Conservation (phyloP, 2,797 vertebrate genomes). For the Meriones psammophilus region DNA sequence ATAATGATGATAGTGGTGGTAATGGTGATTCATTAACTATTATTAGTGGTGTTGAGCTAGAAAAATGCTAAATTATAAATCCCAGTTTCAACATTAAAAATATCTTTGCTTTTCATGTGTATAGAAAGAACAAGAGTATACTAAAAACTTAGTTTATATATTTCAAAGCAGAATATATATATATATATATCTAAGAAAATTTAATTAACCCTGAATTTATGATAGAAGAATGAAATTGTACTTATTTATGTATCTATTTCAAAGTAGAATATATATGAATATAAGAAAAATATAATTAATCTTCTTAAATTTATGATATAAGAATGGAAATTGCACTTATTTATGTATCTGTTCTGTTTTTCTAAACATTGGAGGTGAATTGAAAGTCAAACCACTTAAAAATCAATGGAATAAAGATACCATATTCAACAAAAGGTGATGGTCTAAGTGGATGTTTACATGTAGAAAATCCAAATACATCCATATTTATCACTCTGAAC, state of each 20-base stretch:
- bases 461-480: no score
- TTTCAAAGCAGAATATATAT: background rate
- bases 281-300: no score
- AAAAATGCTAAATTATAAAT: background rate
- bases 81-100: background rate
- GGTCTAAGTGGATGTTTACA: no score
- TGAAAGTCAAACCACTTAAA: background rate
- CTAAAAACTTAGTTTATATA: background rate
- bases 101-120: background rate
- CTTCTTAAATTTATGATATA: no score
- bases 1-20: background rate
- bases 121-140: background rate
- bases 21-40: background rate
- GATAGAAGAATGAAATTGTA: background rate
- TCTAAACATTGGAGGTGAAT: background rate
- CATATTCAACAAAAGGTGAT: no score
- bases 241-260: background rate
- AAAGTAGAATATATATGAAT: no score
- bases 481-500: no score
- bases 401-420: background rate
- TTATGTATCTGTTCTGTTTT: background rate
- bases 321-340: no score
- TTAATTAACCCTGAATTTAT: background rate
- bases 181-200: background rate
- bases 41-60: background rate